Base-by-base conservation (phyloP, 2,113 vertebrate species). In the Cyrtonyx montezumae region DNA sequence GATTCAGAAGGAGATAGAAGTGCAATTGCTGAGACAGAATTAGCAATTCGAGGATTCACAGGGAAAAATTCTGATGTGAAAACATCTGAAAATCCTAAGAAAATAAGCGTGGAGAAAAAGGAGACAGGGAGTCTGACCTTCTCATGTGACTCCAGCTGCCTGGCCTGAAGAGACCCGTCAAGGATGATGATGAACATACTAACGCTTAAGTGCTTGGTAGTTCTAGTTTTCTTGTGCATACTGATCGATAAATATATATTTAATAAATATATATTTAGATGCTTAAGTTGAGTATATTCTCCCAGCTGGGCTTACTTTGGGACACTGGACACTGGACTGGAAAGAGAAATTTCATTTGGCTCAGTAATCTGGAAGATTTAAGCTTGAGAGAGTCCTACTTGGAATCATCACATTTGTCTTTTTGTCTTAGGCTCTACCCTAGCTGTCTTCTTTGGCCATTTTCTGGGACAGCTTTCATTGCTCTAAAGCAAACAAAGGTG, bases 141-240 rank as follows among this genome's bases (percentile, higher is more conserved):
- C 51, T 68, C 17, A 37, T 32, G 30, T 58, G 49, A 17, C 20
- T 66, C 21, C 46, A 25, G 11, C 53, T 94, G 17, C 13, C 19
- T 67, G 13, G 8, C 8, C 34, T 67, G n/a, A 28, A 81, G 69
- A 36, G 7, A 7, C 18, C 74, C 16, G 17, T 36, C 46, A 74
- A 63, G 25, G 28, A 28, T 32, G 14, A 25, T 32, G 14, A 25
- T 28, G n/a, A 86, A 42, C 0, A 0, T 12, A 36, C 19, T 53
- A 58, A 62, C 13, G 10, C 28, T 74, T 66, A 36, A 36, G 25
- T 34, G 15, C 69, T 74, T 88, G 15, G 3, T 74, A 55, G 23
- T 45, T 42, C 25, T 62, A 48, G 26, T 23, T 66, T 83, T 66
- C 62, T 36, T 2, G 1, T 10, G 11, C 73, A 6, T 68, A 8